phyloP scores from a whole-genome alignment of 2,888 invertebrate species.

The Harpalus rubripes region DNA sequence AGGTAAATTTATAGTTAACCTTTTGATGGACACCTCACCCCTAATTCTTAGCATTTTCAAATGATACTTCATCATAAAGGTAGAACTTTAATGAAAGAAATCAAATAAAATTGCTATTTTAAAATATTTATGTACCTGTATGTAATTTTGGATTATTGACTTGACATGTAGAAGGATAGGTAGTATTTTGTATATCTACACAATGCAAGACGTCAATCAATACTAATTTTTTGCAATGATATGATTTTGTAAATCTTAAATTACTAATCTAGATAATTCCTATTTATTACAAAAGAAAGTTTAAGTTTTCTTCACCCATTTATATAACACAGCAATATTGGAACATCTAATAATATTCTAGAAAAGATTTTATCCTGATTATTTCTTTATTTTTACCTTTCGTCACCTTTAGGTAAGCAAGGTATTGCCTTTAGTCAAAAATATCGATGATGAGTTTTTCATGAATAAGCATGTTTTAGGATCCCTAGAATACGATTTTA shows the following conservation, averaged over 20 bases:
- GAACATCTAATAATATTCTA: neutral
- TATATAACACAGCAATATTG: neutral
- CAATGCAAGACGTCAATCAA: neutral
- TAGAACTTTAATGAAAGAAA: slow-evolving; percentile 15
- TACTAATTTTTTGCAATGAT: neutral
- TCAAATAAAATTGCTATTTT: slow-evolving; percentile 14
- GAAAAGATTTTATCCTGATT: neutral
- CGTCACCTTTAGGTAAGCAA: too few relatives aligned
- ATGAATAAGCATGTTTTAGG: too few relatives aligned
- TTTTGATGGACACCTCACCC: slow-evolving; percentile 18
- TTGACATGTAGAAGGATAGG: neutral
- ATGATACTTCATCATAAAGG: slow-evolving; percentile 13
- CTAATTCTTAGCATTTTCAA: neutral
- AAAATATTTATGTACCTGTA: neutral
- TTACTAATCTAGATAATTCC: neutral
- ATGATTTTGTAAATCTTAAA: neutral
- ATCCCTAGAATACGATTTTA: too few relatives aligned
- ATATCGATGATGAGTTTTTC: too few relatives aligned
- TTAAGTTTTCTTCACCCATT: neutral
- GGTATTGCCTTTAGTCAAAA: too few relatives aligned
- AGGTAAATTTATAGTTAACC: slow-evolving; percentile 34
- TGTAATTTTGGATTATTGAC: slow-evolving; percentile 23
- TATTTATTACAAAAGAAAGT: neutral
- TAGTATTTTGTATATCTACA: slow-evolving; percentile 9
- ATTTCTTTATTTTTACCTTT: too few relatives aligned